Evolutionary conservation across 2,113 vertebrate species (phyloP).

Genomic region (Malaclemys terrapin): DNA sequence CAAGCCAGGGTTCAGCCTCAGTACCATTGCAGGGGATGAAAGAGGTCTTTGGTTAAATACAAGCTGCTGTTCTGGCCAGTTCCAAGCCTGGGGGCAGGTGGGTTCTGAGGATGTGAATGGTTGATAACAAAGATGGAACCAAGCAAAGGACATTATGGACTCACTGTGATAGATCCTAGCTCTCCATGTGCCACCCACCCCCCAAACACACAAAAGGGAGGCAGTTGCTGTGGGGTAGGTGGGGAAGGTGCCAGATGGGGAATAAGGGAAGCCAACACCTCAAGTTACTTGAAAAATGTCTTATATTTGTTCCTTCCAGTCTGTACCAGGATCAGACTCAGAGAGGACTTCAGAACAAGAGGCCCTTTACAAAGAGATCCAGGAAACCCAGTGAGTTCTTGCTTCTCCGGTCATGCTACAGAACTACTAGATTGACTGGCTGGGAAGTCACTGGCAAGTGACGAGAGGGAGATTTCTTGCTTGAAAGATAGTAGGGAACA

Average conservation of each 20-base stretch:
- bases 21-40: background rate
- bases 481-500: background rate
- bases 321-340: slow-evolving; percentile 13
- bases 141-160: background rate
- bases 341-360: background rate
- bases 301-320: background rate
- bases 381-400: slow-evolving; percentile 59
- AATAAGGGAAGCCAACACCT: background rate
- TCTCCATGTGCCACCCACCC: background rate
- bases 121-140: background rate
- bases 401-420: background rate
- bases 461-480: background rate
- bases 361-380: slow-evolving; percentile 39
- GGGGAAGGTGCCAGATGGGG: background rate
- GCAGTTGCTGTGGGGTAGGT: background rate
- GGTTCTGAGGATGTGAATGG: background rate
- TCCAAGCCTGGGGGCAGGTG: background rate
- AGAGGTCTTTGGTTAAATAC: background rate
- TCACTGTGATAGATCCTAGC: background rate
- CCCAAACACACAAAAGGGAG: background rate
- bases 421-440: background rate
- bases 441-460: background rate
- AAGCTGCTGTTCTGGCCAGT: too few relatives aligned
- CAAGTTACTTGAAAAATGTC: background rate
- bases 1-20: background rate